These are phyloP conservation scores for Axinella damicornis DNA, from an alignment of 37 sponge, comb jelly and placozoan genomes.

Conservation along the genomic window DNA sequence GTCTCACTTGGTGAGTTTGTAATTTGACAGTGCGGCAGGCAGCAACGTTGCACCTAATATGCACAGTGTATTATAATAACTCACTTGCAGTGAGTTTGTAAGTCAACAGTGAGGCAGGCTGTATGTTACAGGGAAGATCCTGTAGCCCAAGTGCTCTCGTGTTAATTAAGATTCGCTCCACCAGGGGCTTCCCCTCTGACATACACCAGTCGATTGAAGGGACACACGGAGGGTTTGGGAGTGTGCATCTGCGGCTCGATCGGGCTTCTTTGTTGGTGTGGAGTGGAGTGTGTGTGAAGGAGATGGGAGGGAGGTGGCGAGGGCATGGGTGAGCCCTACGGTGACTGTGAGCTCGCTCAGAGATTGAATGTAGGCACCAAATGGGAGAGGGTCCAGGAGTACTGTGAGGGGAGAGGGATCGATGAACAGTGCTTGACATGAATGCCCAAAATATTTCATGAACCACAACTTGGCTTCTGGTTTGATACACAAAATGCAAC, in stretches of 20 bases:
- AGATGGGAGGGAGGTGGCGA: neutral
- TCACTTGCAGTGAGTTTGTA: too few relatives aligned
- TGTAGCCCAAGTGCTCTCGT: conserved; percentile 60
- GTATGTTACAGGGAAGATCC: conserved; percentile 64
- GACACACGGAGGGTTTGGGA: too few relatives aligned
- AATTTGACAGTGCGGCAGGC: conserved; percentile 83
- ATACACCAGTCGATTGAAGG: conserved; percentile 87
- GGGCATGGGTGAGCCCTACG: conserved; percentile 51
- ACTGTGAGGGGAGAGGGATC: conserved; percentile 11
- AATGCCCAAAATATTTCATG: too few relatives aligned
- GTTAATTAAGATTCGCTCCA: conserved; percentile 67
- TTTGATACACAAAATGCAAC: too few relatives aligned
- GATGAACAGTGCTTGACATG: too few relatives aligned
- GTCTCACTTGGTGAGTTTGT: conserved; percentile 82
- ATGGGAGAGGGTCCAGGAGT: conserved; percentile 15
- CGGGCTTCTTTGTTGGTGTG: too few relatives aligned
- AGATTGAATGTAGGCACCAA: conserved; percentile 62
- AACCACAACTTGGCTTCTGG: too few relatives aligned
- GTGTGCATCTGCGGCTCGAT: too few relatives aligned
- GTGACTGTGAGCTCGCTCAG: conserved; percentile 52
- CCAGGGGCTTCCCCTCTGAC: conserved; percentile 11
- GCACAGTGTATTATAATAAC: too few relatives aligned
- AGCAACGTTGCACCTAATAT: too few relatives aligned
- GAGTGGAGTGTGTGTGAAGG: neutral
- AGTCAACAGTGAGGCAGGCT: too few relatives aligned